Evolutionary conservation across 2,113 vertebrate genomes (phyloP).

Genomic region (Apodemus speciosus): DNA sequence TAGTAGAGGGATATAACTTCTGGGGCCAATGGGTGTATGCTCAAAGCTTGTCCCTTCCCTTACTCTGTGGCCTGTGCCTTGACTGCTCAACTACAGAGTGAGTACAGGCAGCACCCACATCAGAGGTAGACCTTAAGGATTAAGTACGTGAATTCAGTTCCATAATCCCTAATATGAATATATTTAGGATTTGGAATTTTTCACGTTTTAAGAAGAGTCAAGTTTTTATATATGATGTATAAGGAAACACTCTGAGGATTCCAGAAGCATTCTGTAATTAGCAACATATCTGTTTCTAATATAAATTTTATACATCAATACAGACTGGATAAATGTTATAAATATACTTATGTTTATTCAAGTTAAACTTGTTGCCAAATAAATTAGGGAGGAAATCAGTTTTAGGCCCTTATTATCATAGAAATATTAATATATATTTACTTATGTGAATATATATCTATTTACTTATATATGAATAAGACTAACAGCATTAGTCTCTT

Average conservation of each 20-base stretch:
- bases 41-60: not conserved
- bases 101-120: too few relatives aligned
- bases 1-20: not conserved
- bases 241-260: not conserved
- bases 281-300: not conserved
- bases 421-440: not conserved
- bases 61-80: not conserved
- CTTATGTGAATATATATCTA: not conserved
- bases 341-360: not conserved
- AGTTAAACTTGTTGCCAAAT: constrained; percentile 10
- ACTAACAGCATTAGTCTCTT: not conserved
- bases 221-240: not conserved
- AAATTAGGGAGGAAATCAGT: not conserved
- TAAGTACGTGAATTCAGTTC: not conserved
- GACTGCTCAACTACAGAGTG: not conserved
- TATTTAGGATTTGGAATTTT: not conserved
- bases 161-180: not conserved
- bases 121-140: not conserved
- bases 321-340: not conserved
- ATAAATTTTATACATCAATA: not conserved
- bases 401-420: not conserved
- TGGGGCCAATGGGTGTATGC: not conserved
- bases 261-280: not conserved
- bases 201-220: not conserved
- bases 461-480: not conserved